A percentile compares a stretch with the other conserved stretches of the same genome.
phyloP scores from a whole-genome alignment of 2,113 vertebrate genomes.

The Mionectes macconnelli region DNA sequence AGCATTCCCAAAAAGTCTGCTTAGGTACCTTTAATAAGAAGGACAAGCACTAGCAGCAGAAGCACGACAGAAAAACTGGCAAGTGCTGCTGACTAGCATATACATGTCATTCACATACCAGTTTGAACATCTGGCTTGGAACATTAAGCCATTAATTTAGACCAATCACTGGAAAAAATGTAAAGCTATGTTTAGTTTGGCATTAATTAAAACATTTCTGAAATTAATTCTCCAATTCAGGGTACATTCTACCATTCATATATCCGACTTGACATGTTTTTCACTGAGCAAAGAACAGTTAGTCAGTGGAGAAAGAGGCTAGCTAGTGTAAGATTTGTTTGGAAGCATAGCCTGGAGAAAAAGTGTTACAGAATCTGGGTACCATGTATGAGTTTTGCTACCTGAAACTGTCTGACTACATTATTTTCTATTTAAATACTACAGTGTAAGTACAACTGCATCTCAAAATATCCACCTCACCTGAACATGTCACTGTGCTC shows the following conservation, averaged over 20 bases:
- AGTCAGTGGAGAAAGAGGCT: not conserved
- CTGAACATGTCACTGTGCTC: not conserved
- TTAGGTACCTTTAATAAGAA: conserved; percentile 11
- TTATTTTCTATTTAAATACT: not conserved
- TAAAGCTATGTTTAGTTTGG: conserved; percentile 37
- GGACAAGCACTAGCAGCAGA: conserved; percentile 11
- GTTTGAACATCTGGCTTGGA: conserved; percentile 45
- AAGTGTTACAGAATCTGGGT: not conserved
- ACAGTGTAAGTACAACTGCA: not conserved
- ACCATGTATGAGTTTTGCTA: not conserved
- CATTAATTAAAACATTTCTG: conserved; percentile 16
- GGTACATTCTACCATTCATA: not conserved
- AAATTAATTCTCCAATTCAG: not conserved
- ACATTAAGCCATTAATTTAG: conserved; percentile 52
- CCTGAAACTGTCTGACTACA: not conserved
- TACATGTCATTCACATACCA: conserved; percentile 13
- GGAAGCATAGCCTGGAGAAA: not conserved
- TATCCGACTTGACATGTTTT: not conserved
- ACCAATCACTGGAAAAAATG: conserved; percentile 35
- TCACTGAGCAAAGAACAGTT: not conserved
- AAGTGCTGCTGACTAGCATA: conserved; percentile 36
- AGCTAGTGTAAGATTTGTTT: not conserved
- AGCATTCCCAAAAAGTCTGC: not conserved
- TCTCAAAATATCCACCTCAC: not conserved
- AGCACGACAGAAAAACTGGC: conserved; percentile 5